Base-by-base conservation (phyloP, 2,113 vertebrate genomes). In the Macrotis lagotis region DNA sequence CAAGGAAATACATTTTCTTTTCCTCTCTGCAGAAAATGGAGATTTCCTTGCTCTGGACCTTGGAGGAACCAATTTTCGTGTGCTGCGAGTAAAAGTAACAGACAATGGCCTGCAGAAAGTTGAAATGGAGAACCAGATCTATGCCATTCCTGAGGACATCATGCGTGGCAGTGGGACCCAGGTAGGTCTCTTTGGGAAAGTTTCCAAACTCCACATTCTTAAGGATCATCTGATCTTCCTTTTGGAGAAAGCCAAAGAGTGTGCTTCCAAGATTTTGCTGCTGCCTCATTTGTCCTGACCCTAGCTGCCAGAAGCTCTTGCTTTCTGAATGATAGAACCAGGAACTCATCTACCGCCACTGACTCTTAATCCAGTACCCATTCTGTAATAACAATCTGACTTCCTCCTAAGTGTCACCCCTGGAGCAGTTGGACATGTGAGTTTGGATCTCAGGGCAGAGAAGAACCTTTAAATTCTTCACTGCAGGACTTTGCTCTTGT, bases 61-160 rank as follows among this genome's bases (percentile, higher is more conserved):
- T 0, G 99, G 99, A 0, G 99, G 99, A 92, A 99, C 99, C 51
- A 99, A 99, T 91, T 99, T 99, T 97, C 98, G 99, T 0, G 99
- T 99, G 59, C 99, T 99, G 90, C 93, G 99, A 6, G 99, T 99
- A 51, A 99, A 98, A 97, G 99, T 99, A 31, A 99, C 98, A 0
- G 99, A 99, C 92, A 98, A 99, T 0, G 99, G 99, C 0, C 98
- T 99, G 97, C 99, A 99, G 98, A 99, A 98, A 51, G 99, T 99
- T 1, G 99, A 99, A 95, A 99, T 99, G 99, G 99, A 99, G 98
- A 99, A 99, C 93, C 99, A 99, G 97, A 99, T 99, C 97, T 99
- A 99, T 0, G 98, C 98, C 96, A 99, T 99, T 98, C 99, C 99
- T 0, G 99, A 99, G 97, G 98, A 99, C 88, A 97, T 99, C 25